Evolutionary conservation across 2,888 invertebrate genomes (phyloP), one percentile per base, ranked within the genome.

Genomic region (Laspeyria flexula): DNA sequence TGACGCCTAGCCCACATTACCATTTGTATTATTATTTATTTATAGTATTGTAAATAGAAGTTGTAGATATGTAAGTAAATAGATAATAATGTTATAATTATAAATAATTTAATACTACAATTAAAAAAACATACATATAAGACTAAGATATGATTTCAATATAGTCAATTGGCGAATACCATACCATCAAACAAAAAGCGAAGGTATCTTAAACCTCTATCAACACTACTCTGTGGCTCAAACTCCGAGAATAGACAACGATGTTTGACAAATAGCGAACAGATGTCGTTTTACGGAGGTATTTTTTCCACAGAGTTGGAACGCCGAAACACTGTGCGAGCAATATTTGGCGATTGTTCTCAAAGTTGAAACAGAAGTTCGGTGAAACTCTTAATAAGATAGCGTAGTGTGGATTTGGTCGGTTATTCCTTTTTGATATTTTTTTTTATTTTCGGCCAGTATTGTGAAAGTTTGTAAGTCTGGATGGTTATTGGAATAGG

Each of bases 201-300:
- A 1, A 6, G 1, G 3, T 1, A 25, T 25, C 9, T 3, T 7
- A 4, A 25, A 7, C 9, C 25, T 25, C n/a, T n/a, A n/a, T 6
- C 25, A 3, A 25, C 25, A 7, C 25, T 25, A 25, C 9, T 25
- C 25, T 64, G 51, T 69, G 37, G 16, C 12, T 35, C 21, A 25
- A 23, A 35, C 30, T 71, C 70, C 82, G 78, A 87, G 89, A 90
- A 88, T 88, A 90, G 85, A 85, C 84, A 85, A 82, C 80, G 84
- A 83, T 85, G 86, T 88, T 88, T 89, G 90, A 90, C 89, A 90
- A 90, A 90, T 89, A 85, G 86, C 78, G 72, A 82, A 79, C 90
- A 90, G 88, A 89, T 90, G 89, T 82, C 83, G 79, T 74, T 65
- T 56, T 65, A 62, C 64, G 72, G 75, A 66, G 71, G 75, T 62